Evolutionary conservation across 2,113 vertebrate genomes (phyloP), one percentile per base, ranked within the genome.

Genomic region (Rafetus swinhoei): DNA sequence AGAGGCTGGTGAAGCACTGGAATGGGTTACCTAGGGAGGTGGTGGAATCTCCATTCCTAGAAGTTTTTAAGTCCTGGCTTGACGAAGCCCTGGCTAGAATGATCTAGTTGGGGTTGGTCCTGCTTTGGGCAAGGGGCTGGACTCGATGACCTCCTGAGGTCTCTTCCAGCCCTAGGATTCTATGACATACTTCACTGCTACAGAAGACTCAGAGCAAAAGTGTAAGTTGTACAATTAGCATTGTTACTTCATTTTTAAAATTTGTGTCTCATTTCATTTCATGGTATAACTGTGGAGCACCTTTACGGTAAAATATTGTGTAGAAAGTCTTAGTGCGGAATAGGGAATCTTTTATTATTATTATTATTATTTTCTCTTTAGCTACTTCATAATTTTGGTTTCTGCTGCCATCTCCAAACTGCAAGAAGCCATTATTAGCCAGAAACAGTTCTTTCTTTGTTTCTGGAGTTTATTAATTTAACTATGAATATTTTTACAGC

Each of bases 401-500:
- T 55, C 16, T 94, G 88, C 86, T 79, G 53, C 45, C 91, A 56
- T 65, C 29, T 93, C 95, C 81, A 65, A 86, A 88, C 82, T 85
- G 88, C 82, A 56, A n/a, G 74, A 60, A 77, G 55, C 86, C 89
- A 84, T 93, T 62, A 85, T 60, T 81, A 90, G 83, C 79, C 85
- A 96, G 89, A 77, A 4, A 92, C 86, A 90, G 87, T 93, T 95
- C 95, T 95, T 96, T 94, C 95, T 95, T 95, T 95, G 89, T 96
- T 96, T 96, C 96, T 96, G 59, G 50, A 92, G 93, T 92, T 96
- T 93, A 95, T 92, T 84, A 86, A 95, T 96, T 96, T 94, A 95
- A 82, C 94, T 96, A 92, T 91, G 72, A 93, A 89, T 91, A 81
- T 82, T 92, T 95, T 94, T 69, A 85, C 88, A 7, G 5, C 84